Percentiles rank a stretch among this genome's conserved stretches.
Evolutionary conservation across 1,140 invertebrate genomes (phyloP).

Genomic region (Semibalanus balanoides): DNA sequence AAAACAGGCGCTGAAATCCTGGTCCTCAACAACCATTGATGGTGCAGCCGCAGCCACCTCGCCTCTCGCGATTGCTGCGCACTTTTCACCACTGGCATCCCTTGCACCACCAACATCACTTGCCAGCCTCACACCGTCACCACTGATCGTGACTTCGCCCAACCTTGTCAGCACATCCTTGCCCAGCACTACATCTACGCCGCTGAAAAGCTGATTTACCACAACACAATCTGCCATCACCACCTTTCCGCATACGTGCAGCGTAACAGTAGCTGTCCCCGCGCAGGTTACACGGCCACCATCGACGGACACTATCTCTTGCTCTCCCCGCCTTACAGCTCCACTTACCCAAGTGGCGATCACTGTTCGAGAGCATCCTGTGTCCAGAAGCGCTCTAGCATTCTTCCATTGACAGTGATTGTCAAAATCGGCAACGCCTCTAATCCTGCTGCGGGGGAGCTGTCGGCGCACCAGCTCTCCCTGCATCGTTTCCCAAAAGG

Average conservation of each 20-base stretch:
- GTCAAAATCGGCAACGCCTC: not conserved
- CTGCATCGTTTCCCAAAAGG: not conserved
- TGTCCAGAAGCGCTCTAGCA: not conserved
- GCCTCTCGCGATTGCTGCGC: not conserved
- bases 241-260: not conserved
- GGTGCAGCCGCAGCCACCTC: not conserved
- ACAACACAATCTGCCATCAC: not conserved
- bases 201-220: not conserved
- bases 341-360: not conserved
- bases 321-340: not conserved
- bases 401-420: not conserved
- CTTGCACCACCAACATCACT: not conserved
- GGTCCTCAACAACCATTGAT: not conserved
- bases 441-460: not conserved
- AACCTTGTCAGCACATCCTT: not conserved
- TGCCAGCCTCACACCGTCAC: not conserved
- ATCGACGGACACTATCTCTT: not conserved
- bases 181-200: not conserved
- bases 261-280: not conserved
- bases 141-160: not conserved
- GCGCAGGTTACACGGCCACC: not conserved
- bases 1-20: not conserved
- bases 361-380: not conserved
- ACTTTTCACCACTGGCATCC: not conserved
- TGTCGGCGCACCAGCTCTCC: not conserved